phyloP scores from a whole-genome alignment of 2,797 vertebrate species.

The Hybognathus amarus region DNA sequence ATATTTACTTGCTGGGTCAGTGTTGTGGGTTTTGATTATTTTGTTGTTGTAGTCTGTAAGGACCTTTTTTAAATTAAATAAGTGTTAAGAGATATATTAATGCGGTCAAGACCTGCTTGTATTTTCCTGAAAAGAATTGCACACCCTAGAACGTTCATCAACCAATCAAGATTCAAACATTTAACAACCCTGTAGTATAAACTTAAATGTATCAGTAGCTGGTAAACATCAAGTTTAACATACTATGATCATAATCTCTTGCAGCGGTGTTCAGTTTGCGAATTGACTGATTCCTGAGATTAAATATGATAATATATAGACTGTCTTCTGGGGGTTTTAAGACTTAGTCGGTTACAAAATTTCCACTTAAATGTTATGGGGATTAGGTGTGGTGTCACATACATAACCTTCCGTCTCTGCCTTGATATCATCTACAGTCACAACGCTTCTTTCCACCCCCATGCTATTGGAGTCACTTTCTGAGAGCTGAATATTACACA shows the following conservation, averaged over 20 bases:
- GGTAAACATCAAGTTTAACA: neutral
- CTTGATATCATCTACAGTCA: neutral
- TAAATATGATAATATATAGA: neutral
- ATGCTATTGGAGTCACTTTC: slow-evolving; percentile 14
- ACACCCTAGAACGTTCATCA: neutral
- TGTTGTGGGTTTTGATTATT: neutral
- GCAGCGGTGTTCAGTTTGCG: neutral
- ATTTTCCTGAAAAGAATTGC: no score
- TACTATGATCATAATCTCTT: neutral
- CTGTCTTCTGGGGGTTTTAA: neutral
- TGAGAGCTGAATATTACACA: slow-evolving; percentile 30
- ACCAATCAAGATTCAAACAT: neutral
- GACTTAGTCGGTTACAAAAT: neutral
- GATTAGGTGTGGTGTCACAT: neutral
- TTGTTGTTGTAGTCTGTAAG: neutral
- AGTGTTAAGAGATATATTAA: neutral
- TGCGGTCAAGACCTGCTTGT: neutral
- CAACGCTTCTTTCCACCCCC: neutral
- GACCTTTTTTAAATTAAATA: neutral
- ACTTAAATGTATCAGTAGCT: neutral
- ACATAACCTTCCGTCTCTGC: slow-evolving; percentile 5
- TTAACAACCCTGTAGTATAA: neutral
- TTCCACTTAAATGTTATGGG: neutral
- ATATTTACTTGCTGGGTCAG: neutral
- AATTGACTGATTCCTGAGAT: neutral